Base-by-base conservation (phyloP, 1,140 invertebrate species). In the Lucilia sericata region DNA sequence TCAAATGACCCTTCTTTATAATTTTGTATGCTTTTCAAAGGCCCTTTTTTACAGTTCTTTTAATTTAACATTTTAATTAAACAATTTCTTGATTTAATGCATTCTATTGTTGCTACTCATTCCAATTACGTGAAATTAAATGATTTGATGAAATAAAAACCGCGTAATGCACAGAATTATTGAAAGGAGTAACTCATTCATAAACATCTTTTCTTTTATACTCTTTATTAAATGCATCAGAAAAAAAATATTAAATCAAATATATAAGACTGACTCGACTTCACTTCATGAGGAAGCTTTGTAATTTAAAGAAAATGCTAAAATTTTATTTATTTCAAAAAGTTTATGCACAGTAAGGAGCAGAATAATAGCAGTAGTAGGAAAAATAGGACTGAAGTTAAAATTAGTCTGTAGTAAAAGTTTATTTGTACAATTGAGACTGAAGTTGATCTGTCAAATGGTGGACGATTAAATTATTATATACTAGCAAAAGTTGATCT, bases 131-230 rank as follows among this genome's bases (percentile, higher is more conserved):
- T 70, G 12, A 70, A 70, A 25, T 8, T 70, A 70, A 70, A 70
- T 70, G n/a, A 70, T 70, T 70, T 70, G 65, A 70, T 70, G n/a
- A 70, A 60, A 70, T 70, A 70, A 70, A 70, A 70, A 70, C 65
- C 65, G 65, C 65, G 65, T 70, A 70, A 70, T 70, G n/a, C 65
- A 70, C n/a, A 70, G 25, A 42, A 70, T 70, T 70, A 70, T 60
- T 60, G 55, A 60, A 60, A 60, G 55, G n/a, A 60, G 14, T 12
- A 60, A 60, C 17, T n/a, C 55, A 60, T 70, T 21, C 65, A 70
- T 21, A 70, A 70, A 60, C n/a, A 70, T 70, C 65, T 70, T 70
- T 70, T 70, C 65, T 70, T 19, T 25, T 21, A 21, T 70, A 5
- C 21, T 60, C 65, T 10, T 70, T 70, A 21, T 70, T 21, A 21